phyloP scores from a whole-genome alignment of 2,888 invertebrate genomes.

The Xestia c-nigrum region DNA sequence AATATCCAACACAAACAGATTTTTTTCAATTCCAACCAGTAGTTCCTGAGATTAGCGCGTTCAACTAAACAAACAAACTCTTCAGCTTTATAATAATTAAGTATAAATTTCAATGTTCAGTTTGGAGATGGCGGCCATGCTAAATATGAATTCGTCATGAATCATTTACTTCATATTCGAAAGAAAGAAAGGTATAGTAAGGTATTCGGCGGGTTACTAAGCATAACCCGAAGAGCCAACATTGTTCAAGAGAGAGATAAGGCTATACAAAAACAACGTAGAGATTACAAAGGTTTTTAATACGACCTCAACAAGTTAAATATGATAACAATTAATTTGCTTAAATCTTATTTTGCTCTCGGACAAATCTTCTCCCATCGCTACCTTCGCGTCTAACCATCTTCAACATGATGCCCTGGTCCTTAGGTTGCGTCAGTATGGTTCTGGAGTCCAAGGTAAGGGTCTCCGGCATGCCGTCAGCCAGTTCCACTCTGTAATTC shows the following conservation, averaged over 20 bases:
- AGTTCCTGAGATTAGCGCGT: too few species aligned
- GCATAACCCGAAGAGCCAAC: neutral
- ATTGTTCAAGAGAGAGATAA: neutral
- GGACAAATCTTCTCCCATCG: slow-evolving; percentile 45
- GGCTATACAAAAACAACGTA: neutral
- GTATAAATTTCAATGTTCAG: neutral
- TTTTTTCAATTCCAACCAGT: too few species aligned
- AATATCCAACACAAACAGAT: too few species aligned
- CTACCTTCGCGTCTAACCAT: slow-evolving; percentile 53
- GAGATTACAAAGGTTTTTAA: neutral
- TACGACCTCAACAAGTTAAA: neutral
- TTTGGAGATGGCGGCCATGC: too few species aligned
- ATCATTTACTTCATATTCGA: neutral
- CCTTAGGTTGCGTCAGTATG: slow-evolving; percentile 41
- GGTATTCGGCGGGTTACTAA: too few species aligned
- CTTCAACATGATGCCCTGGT: slow-evolving; percentile 56
- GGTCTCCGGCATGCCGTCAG: slow-evolving; percentile 62
- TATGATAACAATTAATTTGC: neutral
- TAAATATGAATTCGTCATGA: neutral
- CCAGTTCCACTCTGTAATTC: slow-evolving; percentile 69
- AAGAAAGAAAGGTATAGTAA: too few species aligned
- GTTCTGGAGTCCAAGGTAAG: slow-evolving; percentile 48
- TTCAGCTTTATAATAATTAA: too few species aligned
- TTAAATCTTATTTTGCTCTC: neutral
- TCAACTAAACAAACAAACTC: too few species aligned